A percentile compares a stretch with the other conserved stretches of the same genome.
Evolutionary conservation across 1,140 invertebrate species (phyloP).

Genomic region (Colletes gigas): DNA sequence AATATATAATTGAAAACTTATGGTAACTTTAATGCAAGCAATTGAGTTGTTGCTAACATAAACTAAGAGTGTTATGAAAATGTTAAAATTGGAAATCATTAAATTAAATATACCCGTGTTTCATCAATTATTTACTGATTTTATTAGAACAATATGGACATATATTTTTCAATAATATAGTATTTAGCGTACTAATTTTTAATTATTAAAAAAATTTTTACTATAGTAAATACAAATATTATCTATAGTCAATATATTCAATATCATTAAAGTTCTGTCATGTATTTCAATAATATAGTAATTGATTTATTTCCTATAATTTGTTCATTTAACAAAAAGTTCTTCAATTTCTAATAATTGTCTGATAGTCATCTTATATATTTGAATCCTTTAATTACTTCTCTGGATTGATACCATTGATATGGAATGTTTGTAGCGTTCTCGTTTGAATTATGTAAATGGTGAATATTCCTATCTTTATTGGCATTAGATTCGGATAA

Average conservation of each 20-base stretch:
- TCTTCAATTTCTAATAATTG: conserved; percentile 23
- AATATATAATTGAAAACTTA: not conserved
- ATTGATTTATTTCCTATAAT: not conserved
- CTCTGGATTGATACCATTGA: conserved; percentile 76
- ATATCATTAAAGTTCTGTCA: not conserved
- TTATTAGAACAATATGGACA: not conserved
- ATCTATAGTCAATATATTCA: conserved; percentile 37
- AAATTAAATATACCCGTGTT: too few species aligned
- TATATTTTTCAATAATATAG: too few species aligned
- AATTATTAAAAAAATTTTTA: too few species aligned
- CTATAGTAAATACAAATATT: not conserved
- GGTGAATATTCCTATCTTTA: conserved; percentile 30
- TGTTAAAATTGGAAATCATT: too few species aligned
- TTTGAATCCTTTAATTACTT: conserved; percentile 77
- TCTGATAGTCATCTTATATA: conserved; percentile 67
- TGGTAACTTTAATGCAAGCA: not conserved
- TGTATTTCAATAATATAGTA: not conserved
- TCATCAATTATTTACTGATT: conserved; percentile 2
- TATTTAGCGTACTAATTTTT: too few species aligned
- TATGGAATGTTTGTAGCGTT: conserved; percentile 56
- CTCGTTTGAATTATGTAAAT: conserved; percentile 34
- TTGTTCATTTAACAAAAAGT: too few species aligned
- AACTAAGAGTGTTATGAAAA: not conserved
- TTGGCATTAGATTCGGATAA: conserved; percentile 38
- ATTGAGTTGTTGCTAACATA: conserved; percentile 6